Base-by-base conservation (phyloP, 2,888 invertebrate genomes). In the Leucania comma region DNA sequence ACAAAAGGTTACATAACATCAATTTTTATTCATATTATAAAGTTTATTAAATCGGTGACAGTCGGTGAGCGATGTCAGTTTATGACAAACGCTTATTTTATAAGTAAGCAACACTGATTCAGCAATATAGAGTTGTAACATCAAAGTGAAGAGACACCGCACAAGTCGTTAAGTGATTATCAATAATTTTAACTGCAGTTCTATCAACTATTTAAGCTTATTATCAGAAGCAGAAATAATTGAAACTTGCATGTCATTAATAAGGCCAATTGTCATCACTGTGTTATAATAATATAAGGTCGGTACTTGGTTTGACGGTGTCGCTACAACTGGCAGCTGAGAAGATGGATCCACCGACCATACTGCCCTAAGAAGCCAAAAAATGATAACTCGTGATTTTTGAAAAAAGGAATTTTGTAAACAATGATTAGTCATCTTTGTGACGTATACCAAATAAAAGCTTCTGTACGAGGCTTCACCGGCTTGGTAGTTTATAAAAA, bases 191-290 rank as follows among this genome's bases (percentile, higher is more conserved):
- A 58, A 48, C 46, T 65, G 72, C 54, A 82, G 24, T 72, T 24
- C 22, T 26, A 51, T 53, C 59, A 68, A 80, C 35, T 64, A 67
- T 79, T 69, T 66, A 62, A 79, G 65, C 62, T 69, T 81, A 42
- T 63, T 57, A 72, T 66, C 32, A 53, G 29, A 82, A 78, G 67
- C 79, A 79, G 38, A 65, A 72, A 82, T 78, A 79, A 66, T 71
- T 72, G 53, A 65, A 81, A 71, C 54, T 29, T 67, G 57, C 66
- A 67, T 57, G 46, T 67, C 29, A 20, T 54, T 68, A 72, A 72
- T 79, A 82, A 82, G 78, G 75, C 60, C 72, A 80, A 73, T 68
- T 48, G 38, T 51, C 68, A 75, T 64, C 58, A 80, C 81, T 64
- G 54, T 74, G 57, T 66, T 46, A 58, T 75, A 58, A 66, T 17